Percentiles rank a stretch among this genome's conserved stretches.
These are phyloP conservation scores for Caenorhabditis zanzibari DNA, from an alignment of 2,888 invertebrate species.

Conservation along the genomic window DNA sequence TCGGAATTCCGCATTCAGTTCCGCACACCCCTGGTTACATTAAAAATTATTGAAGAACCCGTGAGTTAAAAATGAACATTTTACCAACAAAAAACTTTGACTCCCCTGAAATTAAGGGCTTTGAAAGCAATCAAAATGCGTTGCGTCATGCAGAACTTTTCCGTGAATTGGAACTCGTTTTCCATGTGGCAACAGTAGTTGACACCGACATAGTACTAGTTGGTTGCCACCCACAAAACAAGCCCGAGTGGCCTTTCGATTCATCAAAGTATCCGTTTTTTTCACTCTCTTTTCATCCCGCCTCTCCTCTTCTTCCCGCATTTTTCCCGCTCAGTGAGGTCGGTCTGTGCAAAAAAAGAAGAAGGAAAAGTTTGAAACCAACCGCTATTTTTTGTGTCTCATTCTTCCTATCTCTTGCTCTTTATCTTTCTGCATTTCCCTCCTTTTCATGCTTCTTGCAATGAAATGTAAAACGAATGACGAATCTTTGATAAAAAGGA, in stretches of 20 bases:
- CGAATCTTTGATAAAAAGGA: conserved; percentile 29
- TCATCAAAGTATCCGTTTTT: conserved; percentile 52
- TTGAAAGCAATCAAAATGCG: conserved; percentile 6
- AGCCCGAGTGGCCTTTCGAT: conserved; percentile 34
- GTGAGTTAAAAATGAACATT: no score
- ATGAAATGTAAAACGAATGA: conserved; percentile 13
- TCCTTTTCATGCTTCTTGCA: neutral
- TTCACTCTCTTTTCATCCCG: conserved; percentile 1
- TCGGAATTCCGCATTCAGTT: no score
- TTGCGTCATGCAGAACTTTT: conserved; percentile 14
- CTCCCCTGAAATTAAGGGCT: conserved; percentile 27
- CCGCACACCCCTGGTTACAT: no score
- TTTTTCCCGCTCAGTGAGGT: conserved; percentile 17
- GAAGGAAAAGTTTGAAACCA: conserved; percentile 23
- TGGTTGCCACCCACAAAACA: conserved; percentile 51
- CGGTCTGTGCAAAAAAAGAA: neutral
- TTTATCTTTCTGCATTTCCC: conserved; percentile 11
- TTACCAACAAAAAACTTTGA: neutral
- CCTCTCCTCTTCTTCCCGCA: neutral
- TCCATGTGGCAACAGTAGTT: neutral
- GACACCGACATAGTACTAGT: conserved; percentile 38
- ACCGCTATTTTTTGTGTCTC: conserved; percentile 12
- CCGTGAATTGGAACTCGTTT: conserved; percentile 41
- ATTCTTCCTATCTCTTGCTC: conserved; percentile 37
- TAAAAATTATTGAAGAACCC: no score